phyloP scores from a whole-genome alignment of 2,888 invertebrate species.

The Ptilodon capucinus region DNA sequence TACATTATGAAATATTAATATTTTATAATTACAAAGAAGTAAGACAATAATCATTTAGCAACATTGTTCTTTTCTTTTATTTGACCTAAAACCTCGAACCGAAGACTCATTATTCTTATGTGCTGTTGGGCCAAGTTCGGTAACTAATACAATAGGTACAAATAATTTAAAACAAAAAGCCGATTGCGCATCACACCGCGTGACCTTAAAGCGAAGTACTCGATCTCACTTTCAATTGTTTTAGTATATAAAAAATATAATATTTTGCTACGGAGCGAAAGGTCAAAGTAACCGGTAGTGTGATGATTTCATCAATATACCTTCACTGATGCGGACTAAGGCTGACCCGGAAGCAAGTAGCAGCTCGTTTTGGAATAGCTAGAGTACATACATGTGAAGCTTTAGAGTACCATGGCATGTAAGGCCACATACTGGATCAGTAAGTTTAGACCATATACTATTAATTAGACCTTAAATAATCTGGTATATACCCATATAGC shows the following conservation, averaged over 20 bases:
- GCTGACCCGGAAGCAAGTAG: background rate
- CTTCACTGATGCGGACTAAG: conserved; percentile 14
- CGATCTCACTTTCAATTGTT: conserved; percentile 73
- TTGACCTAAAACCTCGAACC: background rate
- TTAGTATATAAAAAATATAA: conserved; percentile 48
- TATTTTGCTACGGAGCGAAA: conserved; percentile 54
- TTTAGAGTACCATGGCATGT: no score
- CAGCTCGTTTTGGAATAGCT: background rate
- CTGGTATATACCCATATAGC: no score
- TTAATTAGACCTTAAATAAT: no score
- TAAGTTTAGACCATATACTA: background rate
- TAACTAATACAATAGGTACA: conserved; percentile 13
- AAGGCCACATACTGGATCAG: no score
- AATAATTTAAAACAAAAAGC: conserved; percentile 19
- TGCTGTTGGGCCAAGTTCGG: background rate
- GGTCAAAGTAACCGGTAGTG: conserved; percentile 59
- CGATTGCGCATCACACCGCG: conserved; percentile 25
- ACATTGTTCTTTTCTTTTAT: background rate
- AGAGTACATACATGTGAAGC: background rate
- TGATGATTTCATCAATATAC: conserved; percentile 52
- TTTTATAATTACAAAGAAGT: background rate
- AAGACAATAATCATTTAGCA: background rate
- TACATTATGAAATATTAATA: background rate
- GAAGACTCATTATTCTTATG: background rate
- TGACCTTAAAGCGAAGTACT: conserved; percentile 57